Base-by-base conservation (phyloP, 2,888 invertebrate species). In the Drosophila nigricruria region DNA sequence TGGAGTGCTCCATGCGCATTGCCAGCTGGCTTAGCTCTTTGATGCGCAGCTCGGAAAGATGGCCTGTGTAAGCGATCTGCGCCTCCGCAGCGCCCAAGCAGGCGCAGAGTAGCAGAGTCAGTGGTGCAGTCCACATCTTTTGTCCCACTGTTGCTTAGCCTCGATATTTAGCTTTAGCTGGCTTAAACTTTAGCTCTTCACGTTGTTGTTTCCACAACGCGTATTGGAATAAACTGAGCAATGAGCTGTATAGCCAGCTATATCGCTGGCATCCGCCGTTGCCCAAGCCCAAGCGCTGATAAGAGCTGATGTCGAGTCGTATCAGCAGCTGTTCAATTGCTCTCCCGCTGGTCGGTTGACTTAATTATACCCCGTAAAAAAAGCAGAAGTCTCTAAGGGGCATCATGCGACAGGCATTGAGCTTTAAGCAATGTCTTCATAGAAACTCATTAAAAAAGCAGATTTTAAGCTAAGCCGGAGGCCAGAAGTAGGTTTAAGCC, bases 41-140 rank as follows among this genome's bases (percentile, higher is more conserved):
- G 32, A 91, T 91, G 20, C 90, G 89, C 69, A 90, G 47, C 36
- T 91, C 88, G 4, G 92, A 91, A 27, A 92, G 63, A 71, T 90
- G 85, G 9, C 90, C 79, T 4, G 62, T 80, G 45, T 89, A 92
- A 12, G 77, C 75, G 8, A 91, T 80, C 69, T 92, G 91, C 9
- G 74, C 67, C 18, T 59, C 45, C 2, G 12, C 54, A 27, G 32
- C n/a, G 27, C 52, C 70, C 30, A 52, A n/a, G 10, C 69, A 68
- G 14, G 32, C 27, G 47, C 56, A 58, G 4, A 79, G 30, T 23
- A 87, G 30, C 20, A 54, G 42, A 49, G 54, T 34, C 52, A 70
- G 18, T 32, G 68, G 20, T 47, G 38, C 56, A 52, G 61, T 20
- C 65, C 52, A 60, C 63, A 77, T 76, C 53, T 64, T 67, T 34